These are phyloP conservation scores for Puma concolor DNA, from an alignment of 2,113 vertebrate species.

Conservation along the genomic window DNA sequence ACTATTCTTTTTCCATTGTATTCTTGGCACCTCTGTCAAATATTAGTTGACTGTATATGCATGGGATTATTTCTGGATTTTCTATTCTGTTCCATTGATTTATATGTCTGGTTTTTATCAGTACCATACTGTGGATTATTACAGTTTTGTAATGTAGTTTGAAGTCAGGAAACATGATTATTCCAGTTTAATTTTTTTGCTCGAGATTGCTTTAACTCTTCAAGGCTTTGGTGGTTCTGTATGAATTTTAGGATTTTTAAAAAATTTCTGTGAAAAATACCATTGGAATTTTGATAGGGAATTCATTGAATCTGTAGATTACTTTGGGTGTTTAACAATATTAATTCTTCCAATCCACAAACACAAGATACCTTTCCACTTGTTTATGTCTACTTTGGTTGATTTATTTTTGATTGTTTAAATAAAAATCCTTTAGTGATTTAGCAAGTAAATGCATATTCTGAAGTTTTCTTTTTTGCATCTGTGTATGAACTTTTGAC, in stretches of 20 bases:
- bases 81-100: background rate
- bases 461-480: background rate
- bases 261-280: background rate
- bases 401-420: slow-evolving; percentile 42
- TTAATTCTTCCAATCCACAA: background rate
- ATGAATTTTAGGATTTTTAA: background rate
- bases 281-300: background rate
- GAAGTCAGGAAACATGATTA: background rate
- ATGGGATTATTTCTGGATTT: background rate
- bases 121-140: background rate
- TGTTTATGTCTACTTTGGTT: background rate
- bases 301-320: background rate
- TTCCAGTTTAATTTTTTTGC: background rate
- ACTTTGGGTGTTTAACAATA: background rate
- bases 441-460: slow-evolving; percentile 65
- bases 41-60: background rate
- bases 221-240: background rate
- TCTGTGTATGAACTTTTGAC: slow-evolving; percentile 69
- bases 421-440: background rate
- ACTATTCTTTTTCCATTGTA: background rate
- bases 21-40: background rate
- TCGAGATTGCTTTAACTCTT: background rate
- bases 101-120: background rate
- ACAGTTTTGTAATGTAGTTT: background rate
- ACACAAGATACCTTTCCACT: background rate